Conservation (phyloP, 2,888 invertebrate species). For the Diaprepes abbreviatus region DNA sequence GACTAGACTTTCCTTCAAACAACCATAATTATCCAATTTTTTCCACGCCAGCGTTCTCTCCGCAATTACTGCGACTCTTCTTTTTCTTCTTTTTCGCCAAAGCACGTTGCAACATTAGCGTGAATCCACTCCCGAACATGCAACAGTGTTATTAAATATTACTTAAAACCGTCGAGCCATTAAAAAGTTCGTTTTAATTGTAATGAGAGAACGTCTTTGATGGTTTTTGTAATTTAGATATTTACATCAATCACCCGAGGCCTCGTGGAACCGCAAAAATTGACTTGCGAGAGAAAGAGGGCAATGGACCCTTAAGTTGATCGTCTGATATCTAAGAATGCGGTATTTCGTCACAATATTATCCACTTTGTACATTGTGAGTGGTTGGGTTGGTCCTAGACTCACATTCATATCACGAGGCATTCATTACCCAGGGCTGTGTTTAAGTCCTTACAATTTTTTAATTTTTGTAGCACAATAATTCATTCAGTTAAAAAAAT, state of each 20-base stretch:
- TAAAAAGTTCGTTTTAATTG: slow-evolving; percentile 44
- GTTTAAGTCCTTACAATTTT: no score
- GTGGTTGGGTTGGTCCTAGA: no score
- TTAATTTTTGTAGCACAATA: no score
- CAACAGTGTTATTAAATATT: slow-evolving; percentile 55
- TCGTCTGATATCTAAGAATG: no score
- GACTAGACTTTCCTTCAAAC: slow-evolving; percentile 8
- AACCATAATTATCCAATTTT: slow-evolving; percentile 23
- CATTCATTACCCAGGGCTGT: no score
- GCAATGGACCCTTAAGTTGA: slow-evolving; percentile 26
- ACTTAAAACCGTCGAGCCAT: slow-evolving; percentile 49
- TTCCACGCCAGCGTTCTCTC: neutral
- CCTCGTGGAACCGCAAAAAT: slow-evolving; percentile 25
- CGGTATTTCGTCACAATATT: no score
- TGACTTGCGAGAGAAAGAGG: slow-evolving; percentile 12
- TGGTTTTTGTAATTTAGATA: slow-evolving; percentile 9
- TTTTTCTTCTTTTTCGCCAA: neutral
- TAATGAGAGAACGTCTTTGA: slow-evolving; percentile 39
- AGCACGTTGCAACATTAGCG: slow-evolving; percentile 24
- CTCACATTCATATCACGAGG: no score
- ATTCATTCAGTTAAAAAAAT: no score
- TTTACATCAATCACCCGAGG: slow-evolving; percentile 31
- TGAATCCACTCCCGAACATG: slow-evolving; percentile 42
- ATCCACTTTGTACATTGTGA: no score
- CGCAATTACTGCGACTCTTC: slow-evolving; percentile 5